Base-by-base conservation (phyloP, 2,113 vertebrate genomes). In the Plotosus lineatus region DNA sequence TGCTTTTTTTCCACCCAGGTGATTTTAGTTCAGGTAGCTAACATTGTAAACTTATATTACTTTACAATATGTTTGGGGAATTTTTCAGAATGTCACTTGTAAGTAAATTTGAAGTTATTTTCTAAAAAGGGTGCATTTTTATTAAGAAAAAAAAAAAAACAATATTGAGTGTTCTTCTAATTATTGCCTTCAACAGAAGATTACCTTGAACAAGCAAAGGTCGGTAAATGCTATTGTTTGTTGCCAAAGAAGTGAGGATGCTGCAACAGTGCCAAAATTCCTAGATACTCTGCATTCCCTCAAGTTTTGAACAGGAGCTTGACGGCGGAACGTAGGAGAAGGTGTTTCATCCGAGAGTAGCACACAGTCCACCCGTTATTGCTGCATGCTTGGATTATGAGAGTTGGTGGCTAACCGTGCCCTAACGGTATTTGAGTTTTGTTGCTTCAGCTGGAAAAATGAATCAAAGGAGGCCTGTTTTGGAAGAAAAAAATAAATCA, bases 381-480 rank as follows among this genome's bases (percentile, higher is more conserved):
- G 79, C 84, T 77, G 63, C 65, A 65, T 85, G 84, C 82, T 87
- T 82, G 85, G 80, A 82, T 77, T 76, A 72, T 68, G 65, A 74
- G 66, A 56, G 71, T 58, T 75, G 56, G 71, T 68, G 44, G 65
- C 38, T 78, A 50, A 71, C 28, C 46, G 61, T 60, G 58, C 17
- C 36, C 38, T 69, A 50, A n/a, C 38, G 38, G 53, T n/a, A 33
- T 58, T 56, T 15, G 48, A 58, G n/a, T 50, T 74, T 75, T 10
- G 51, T 56, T 40, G 68, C 78, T 33, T 83, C 81, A 69, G 79
- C 79, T 79, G 68, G 81, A 87, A 83, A 79, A 58, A 93, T 93
- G 92, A 92, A 91, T 89, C 89, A 90, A 86, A 89, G 85, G 75
- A 87, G 71, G 9, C 60, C 69, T 23, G 78, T 63, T 17, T 77